Evolutionary conservation across 2,113 vertebrate species (phyloP), one percentile per base, ranked within the genome.

Genomic region (Pomatostomus ruficeps): DNA sequence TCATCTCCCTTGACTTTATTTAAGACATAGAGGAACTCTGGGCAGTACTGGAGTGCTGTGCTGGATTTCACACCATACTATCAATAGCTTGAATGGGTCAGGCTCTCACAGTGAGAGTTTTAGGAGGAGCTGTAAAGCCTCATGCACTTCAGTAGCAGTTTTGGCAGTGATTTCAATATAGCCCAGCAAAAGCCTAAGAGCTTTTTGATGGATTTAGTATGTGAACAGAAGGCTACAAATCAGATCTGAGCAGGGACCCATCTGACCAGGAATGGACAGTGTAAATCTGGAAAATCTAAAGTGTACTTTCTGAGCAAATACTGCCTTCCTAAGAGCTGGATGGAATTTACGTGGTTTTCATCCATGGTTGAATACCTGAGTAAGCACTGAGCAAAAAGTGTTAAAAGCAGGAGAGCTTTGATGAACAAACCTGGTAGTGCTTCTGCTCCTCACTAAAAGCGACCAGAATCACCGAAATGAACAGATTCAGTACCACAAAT

Each of bases 381-480:
- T 42, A 67, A 81, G 26, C 20, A 26, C 23, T 63, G n/a, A 61
- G 45, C 8, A 73, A 49, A 54, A 48, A 67, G 36, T 24, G 31
- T 40, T 88, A 63, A 94, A 86, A 74, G 43, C 85, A 79, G 29
- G 58, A 88, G n/a, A 84, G 3, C 58, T 67, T 54, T 45, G n/a
- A 38, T 83, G 24, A 51, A 86, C 95, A 70, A 96, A 99, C 99
- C 98, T 99, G 98, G 92, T 98, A 98, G 96, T 98, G 96, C 92
- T 98, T 98, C 96, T 99, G 99, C 85, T 99, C 99, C 96, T 99
- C 98, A 51, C 97, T 99, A 93, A 99, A 99, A 55, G 99, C 99
- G 95, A 99, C 99, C 84, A 99, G 97, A 92, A 99, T 99, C 92
- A 99, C 99, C 1, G 99, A 99, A 96, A 99, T 99, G 85, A 99